Evolutionary conservation across 2,797 vertebrate genomes (phyloP), one percentile per base, ranked within the genome.

Genomic region (Rachycentron canadum): DNA sequence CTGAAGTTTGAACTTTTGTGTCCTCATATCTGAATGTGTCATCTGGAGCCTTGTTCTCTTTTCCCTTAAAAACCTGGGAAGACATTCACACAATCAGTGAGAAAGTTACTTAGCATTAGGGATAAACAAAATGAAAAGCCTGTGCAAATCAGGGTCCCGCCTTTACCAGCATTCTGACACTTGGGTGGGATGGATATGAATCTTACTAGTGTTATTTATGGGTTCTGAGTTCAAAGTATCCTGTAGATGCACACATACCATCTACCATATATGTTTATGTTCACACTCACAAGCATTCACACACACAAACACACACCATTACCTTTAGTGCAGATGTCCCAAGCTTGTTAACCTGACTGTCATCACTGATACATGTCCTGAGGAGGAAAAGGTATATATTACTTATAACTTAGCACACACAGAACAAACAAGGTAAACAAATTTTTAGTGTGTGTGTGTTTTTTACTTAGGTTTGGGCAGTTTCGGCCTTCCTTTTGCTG

Each of bases 401-500:
- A n/a, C n/a, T n/a, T n/a, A n/a, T 16, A 11, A 50, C 61, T 41
- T 32, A 17, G 0, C 17, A 0, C 1, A 1, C 0, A 52, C 21
- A 43, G 2, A 10, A 13, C 1, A 56, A 23, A 60, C 7, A n/a
- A n/a, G n/a, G n/a, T n/a, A n/a, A n/a, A n/a, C n/a, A n/a, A n/a
- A n/a, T n/a, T n/a, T n/a, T n/a, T n/a, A n/a, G n/a, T n/a, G n/a
- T n/a, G n/a, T n/a, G n/a, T n/a, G n/a, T n/a, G n/a, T n/a, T n/a
- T n/a, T n/a, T 94, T 92, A 97, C 97, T 88, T 96, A 5, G 91
- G 19, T 52, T 88, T 93, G 0, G 76, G 83, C 10, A 83, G 76
- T 66, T 95, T 96, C 72, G 91, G 81, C 68, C 94, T 95, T 53
- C 94, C 95, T 85, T 96, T 96, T 28, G 84, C 89, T 25, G 86